phyloP scores from a whole-genome alignment of 2,797 vertebrate species.

The Paramormyrops hopkinsi region DNA sequence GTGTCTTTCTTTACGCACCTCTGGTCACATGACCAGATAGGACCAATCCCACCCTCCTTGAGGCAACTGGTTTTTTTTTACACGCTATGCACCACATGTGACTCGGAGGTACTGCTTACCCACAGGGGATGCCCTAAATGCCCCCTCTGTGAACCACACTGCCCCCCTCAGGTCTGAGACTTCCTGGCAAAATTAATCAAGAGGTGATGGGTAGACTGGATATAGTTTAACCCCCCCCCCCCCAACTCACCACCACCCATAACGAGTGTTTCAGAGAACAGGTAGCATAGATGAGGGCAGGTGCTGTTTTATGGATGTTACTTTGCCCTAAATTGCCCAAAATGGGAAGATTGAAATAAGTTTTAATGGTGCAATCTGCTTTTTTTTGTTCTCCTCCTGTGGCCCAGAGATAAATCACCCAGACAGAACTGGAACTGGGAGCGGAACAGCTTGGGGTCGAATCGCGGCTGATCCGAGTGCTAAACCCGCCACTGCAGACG shows the following conservation, averaged over 20 bases:
- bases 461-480: neutral
- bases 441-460: neutral
- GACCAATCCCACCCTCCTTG: neutral
- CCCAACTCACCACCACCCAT: neutral
- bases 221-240: neutral
- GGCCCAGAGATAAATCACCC: slow-evolving; percentile 26
- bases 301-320: neutral
- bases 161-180: neutral
- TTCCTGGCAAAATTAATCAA: neutral
- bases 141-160: neutral
- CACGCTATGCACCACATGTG: neutral
- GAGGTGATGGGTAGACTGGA: neutral
- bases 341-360: neutral
- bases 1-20: neutral
- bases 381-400: neutral
- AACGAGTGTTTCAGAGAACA: neutral
- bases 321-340: neutral
- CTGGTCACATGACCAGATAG: neutral
- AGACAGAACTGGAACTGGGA: slow-evolving; percentile 30
- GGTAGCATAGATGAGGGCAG: neutral
- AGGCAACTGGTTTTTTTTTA: neutral
- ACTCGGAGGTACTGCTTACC: neutral
- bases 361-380: too few relatives aligned
- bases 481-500: neutral
- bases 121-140: neutral